These are phyloP conservation scores for Listronotus oregonensis DNA, from an alignment of 1,140 invertebrate genomes.

Conservation along the genomic window DNA sequence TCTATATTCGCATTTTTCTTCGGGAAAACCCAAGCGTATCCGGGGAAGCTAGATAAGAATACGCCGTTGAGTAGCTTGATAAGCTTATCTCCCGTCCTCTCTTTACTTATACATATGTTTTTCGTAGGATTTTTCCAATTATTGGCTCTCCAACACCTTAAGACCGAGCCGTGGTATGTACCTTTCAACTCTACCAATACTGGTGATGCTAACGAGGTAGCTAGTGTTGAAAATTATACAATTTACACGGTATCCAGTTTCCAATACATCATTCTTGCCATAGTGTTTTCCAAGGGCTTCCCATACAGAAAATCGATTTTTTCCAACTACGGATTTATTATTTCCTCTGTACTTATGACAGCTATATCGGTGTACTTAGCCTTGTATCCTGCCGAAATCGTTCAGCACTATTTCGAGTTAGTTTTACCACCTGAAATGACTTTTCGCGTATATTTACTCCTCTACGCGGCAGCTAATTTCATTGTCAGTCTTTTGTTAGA, in stretches of 20 bases:
- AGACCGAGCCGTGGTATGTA: constrained; percentile 74
- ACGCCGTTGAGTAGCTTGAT: constrained; percentile 73
- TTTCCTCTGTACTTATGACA: constrained; percentile 68
- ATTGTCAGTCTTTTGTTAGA: constrained; percentile 67
- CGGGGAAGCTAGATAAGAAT: constrained; percentile 68
- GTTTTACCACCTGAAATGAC: constrained; percentile 67
- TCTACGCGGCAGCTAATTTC: constrained; percentile 66
- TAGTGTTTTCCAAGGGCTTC: constrained; percentile 88
- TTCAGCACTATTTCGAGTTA: constrained; percentile 67
- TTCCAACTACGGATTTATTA: constrained; percentile 74
- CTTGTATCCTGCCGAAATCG: constrained; percentile 68
- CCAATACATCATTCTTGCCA: constrained; percentile 90
- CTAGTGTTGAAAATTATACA: constrained; percentile 80
- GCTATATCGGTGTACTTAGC: constrained; percentile 72
- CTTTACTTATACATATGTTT: constrained; percentile 73
- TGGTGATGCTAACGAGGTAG: constrained; percentile 56
- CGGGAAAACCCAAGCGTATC: constrained; percentile 77
- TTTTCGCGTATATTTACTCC: constrained; percentile 68
- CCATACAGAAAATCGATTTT: constrained; percentile 86
- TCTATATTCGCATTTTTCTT: constrained; percentile 85
- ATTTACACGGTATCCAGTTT: constrained; percentile 89
- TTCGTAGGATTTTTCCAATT: constrained; percentile 73
- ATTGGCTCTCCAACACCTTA: constrained; percentile 67
- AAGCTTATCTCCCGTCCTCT: constrained; percentile 69
- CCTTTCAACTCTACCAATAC: constrained; percentile 59